Conservation (phyloP, 2,888 invertebrate genomes). For the Rotaria socialis region DNA sequence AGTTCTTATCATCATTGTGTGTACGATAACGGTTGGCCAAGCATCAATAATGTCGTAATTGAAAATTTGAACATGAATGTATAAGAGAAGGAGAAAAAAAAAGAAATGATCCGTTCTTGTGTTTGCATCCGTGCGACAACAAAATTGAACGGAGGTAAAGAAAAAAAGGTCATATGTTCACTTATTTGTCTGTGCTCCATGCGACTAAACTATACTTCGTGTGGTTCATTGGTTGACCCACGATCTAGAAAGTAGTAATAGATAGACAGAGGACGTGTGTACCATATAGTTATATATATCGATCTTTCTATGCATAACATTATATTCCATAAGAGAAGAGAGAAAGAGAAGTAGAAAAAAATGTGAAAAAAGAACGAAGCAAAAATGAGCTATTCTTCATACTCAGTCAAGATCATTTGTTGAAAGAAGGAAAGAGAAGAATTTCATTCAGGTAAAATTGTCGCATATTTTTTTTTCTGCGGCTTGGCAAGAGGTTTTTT, state of each 20-base stretch:
- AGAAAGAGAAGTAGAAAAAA: background rate
- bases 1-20: background rate
- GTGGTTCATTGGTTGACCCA: background rate
- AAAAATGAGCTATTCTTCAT: background rate
- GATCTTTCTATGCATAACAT: background rate
- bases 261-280: background rate
- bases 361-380: background rate
- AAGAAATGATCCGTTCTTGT: background rate
- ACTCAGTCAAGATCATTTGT: background rate
- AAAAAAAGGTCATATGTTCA: background rate
- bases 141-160: background rate
- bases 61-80: background rate
- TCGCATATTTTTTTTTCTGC: background rate
- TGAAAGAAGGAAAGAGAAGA: background rate
- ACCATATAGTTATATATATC: background rate
- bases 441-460: background rate
- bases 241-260: background rate
- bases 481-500: background rate
- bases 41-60: background rate
- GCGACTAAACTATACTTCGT: background rate
- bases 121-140: background rate
- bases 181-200: background rate
- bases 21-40: background rate
- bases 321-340: background rate
- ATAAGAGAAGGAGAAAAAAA: background rate